Evolutionary conservation across 37 sponge, comb jelly and placozoan species (phyloP), one percentile per base, ranked within the genome.

Genomic region (Halichondria panicea): DNA sequence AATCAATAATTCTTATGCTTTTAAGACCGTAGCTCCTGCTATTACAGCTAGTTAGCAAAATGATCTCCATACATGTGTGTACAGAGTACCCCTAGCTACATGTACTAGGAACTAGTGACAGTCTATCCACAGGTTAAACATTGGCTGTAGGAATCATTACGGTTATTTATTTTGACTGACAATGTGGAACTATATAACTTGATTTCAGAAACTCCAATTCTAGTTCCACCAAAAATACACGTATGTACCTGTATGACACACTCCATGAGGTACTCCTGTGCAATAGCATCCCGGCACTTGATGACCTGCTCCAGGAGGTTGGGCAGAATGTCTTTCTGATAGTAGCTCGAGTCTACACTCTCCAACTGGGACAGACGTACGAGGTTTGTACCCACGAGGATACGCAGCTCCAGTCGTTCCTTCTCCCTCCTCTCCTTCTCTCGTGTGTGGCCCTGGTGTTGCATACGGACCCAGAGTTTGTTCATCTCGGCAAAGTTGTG

Each of bases 381-480:
- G 9, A 98, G 85, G 72, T 98, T 98, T 30, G 99, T 98, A 18
- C 99, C 99, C 6, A 98, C 99, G 12, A 98, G 92, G n/a, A 98
- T 88, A 72, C 86, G 50, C 35, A 98, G 87, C 65, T 98, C 99
- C 72, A 89, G 84, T 32, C 99, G 66, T 75, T 98, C 99, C 75
- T 95, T 88, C 76, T 98, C 99, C 22, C 99, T 70, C 76, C 88
- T 84, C 56, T 90, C 89, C 73, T 87, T 93, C 86, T 98, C 99
- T 65, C 91, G 68, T 9, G 96, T 85, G 84, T 98, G 99, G 13
- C 99, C 99, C 88, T 98, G 99, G 80, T 98, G 96, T 66, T 98
- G 99, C 96, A 98, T 98, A 28, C 99, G 91, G 33, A 98, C 99
- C 99, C 99, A 98, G 50, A 98, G 84, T 80, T 98, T 98, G 87